Evolutionary conservation across 2,113 vertebrate genomes (phyloP).

Genomic region (Cyprichromis sp.): DNA sequence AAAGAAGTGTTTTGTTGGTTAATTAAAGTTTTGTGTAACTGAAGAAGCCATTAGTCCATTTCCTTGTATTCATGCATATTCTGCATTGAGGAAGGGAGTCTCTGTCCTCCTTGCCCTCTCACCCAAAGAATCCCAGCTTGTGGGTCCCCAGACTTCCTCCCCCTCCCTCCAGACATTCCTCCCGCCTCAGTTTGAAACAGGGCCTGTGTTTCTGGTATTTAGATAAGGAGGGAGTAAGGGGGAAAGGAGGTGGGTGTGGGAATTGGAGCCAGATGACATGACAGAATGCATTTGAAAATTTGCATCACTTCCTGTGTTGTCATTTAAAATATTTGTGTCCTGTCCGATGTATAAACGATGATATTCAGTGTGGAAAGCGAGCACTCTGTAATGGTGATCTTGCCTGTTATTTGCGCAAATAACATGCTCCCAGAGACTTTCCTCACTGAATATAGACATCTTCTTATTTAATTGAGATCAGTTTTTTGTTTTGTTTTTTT

Average conservation of each 20-base stretch:
- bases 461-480: not conserved
- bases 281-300: not conserved
- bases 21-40: not conserved
- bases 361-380: not conserved
- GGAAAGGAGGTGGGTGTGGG: not conserved
- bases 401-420: not conserved
- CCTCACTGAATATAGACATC: not conserved
- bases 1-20: not conserved
- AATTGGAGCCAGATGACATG: constrained; percentile 28
- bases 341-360: not conserved
- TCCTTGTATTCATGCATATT: not conserved
- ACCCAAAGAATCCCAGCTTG: constrained; percentile 16
- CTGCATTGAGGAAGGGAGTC: not conserved
- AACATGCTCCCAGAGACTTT: not conserved
- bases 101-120: not conserved
- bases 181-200: constrained; percentile 42
- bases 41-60: not conserved
- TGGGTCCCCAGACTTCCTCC: constrained; percentile 1
- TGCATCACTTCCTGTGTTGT: constrained; percentile 46
- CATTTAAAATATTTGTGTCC: constrained; percentile 17
- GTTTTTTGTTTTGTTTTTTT: not conserved
- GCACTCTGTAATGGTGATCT: not conserved
- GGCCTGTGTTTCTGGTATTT: constrained; percentile 43
- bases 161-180: constrained; percentile 46
- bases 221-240: constrained; percentile 7